Conservation (phyloP, 2,888 invertebrate species). For the Hemicrepidius hirtus region DNA sequence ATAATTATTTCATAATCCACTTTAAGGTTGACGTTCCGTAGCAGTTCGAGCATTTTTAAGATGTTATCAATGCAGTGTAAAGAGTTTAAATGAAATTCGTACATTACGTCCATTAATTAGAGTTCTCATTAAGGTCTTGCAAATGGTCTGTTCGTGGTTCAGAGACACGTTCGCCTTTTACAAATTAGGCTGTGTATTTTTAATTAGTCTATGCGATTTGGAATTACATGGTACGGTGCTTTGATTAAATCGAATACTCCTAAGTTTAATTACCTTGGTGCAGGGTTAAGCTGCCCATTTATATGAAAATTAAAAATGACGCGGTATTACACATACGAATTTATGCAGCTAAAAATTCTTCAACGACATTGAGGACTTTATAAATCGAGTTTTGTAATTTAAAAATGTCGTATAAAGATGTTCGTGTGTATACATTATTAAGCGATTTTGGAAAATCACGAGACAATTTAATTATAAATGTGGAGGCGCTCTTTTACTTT, state of each 20-base stretch:
- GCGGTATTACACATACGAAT: slow-evolving; percentile 40
- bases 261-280: slow-evolving; percentile 43
- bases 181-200: slow-evolving; percentile 53
- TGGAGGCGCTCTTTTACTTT: slow-evolving; percentile 35
- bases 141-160: slow-evolving; percentile 52
- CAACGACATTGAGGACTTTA: slow-evolving; percentile 40
- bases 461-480: slow-evolving; percentile 49
- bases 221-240: slow-evolving; percentile 40
- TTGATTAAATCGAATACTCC: slow-evolving; percentile 43
- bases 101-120: slow-evolving; percentile 52
- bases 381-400: slow-evolving; percentile 48
- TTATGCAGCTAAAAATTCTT: slow-evolving; percentile 45
- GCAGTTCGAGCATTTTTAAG: slow-evolving; percentile 40
- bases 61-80: slow-evolving; percentile 43
- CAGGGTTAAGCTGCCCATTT: slow-evolving; percentile 37
- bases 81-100: slow-evolving; percentile 51
- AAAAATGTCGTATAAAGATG: slow-evolving; percentile 50
- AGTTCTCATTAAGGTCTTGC: slow-evolving; percentile 51
- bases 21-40: slow-evolving; percentile 31
- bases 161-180: slow-evolving; percentile 46
- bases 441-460: slow-evolving; percentile 43
- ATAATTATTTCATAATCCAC: slow-evolving; percentile 42
- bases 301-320: slow-evolving; percentile 47
- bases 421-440: slow-evolving; percentile 43
- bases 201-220: slow-evolving; percentile 45